Evolutionary conservation across 2,113 vertebrate species (phyloP).

Genomic region (Indicator maculatus): DNA sequence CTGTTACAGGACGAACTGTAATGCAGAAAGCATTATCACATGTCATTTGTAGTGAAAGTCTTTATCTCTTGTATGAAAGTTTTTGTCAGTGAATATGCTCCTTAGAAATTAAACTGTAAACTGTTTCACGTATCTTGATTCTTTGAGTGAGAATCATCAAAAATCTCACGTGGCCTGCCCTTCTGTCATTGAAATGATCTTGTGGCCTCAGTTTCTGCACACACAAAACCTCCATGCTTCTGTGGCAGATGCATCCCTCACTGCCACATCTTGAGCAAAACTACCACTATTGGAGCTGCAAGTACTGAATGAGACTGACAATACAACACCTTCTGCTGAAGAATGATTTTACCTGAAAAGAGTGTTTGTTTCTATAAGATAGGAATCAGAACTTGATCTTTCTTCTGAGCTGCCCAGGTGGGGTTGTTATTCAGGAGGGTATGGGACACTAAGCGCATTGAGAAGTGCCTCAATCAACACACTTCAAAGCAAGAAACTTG

Average conservation of each 20-base stretch:
- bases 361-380: not conserved
- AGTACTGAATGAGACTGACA: not conserved
- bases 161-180: not conserved
- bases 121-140: not conserved
- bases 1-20: not conserved
- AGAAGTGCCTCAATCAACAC: accelerated
- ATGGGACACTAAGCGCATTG: not conserved
- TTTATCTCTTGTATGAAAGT: not conserved
- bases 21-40: accelerated
- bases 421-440: not conserved
- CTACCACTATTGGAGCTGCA: not conserved
- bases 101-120: not conserved
- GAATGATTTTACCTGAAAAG: not conserved
- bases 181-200: accelerated
- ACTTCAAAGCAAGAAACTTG: not conserved
- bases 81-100: not conserved
- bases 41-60: not conserved
- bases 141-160: not conserved
- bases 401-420: not conserved
- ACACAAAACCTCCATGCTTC: accelerated
- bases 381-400: not conserved
- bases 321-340: not conserved
- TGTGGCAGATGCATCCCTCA: not conserved
- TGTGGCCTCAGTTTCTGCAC: accelerated
- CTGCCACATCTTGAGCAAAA: not conserved